Evolutionary conservation across 2,888 invertebrate species (phyloP), one percentile per base, ranked within the genome.

Genomic region (Cerceris rybyensis): DNA sequence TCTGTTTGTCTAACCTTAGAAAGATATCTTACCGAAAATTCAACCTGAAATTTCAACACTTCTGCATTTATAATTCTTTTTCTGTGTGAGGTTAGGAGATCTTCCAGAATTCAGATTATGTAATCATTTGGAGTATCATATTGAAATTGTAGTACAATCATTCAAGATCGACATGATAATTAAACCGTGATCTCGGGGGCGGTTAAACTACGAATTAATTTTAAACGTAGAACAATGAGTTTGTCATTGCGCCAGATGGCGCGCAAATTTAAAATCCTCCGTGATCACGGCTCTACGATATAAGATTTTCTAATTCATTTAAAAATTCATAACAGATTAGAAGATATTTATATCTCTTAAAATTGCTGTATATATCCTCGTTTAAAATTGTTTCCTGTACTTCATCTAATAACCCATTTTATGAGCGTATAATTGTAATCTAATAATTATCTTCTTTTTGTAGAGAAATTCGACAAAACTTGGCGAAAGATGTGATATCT

Each of bases 391-490:
- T 28, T 28, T 28, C 54, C 6, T n/a, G 2, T 54, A 54, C 1
- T 54, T 54, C 1, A 54, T 14, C 7, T 1, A 46, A 11, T 11
- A 4, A 7, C 14, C 2, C n/a, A 52, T 11, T 14, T 52, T 7
- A 52, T 13, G 7, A n/a, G 7, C 7, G 11, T 52, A 52, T 52
- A 14, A 52, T 2, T 52, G 7, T 6, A n/a, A n/a, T 52, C 52
- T 7, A 52, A 14, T 2, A 6, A 42, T 14, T 52, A 7, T 49
- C 28, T 8, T 8, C 54, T 76, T 81, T 57, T 77, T 69, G 90
- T 91, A 97, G 97, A 88, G 95, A 96, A 85, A 96, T 98, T 85
- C 95, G 96, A 74, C 93, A 94, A 88, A 94, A 95, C 59, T 93
- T 98, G 59, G 94, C 94, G 7, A 92, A 93, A 85, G 95, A 97